phyloP scores from a whole-genome alignment of 2,888 invertebrate genomes.

The Oligia fasciuncula region DNA sequence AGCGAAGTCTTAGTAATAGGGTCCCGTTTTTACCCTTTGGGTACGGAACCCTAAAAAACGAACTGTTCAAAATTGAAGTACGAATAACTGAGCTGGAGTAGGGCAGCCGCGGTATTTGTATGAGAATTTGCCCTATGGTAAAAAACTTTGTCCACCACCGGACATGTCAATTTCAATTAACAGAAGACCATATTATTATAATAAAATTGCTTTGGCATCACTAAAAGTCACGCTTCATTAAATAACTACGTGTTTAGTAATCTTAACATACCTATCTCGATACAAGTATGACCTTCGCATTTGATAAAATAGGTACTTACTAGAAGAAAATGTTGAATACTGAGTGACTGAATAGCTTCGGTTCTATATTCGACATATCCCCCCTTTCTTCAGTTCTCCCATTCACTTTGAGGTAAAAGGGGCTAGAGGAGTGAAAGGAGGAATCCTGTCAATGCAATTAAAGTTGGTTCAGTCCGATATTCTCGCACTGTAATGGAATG shows the following conservation, averaged over 20 bases:
- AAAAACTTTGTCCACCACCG: slow-evolving; percentile 12
- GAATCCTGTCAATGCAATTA: slow-evolving; percentile 60
- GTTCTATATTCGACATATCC: background rate
- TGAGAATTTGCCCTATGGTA: background rate
- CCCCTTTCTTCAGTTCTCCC: background rate
- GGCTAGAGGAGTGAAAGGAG: slow-evolving; percentile 30
- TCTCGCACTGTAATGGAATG: slow-evolving; percentile 49
- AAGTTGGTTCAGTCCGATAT: slow-evolving; percentile 36
- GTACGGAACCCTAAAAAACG: too few species aligned
- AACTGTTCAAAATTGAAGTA: background rate
- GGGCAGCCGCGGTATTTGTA: background rate
- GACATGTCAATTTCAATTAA: slow-evolving; percentile 1
- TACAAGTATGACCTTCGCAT: slow-evolving; percentile 32
- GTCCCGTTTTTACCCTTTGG: too few species aligned
- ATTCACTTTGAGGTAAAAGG: slow-evolving; percentile 34
- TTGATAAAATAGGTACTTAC: slow-evolving; percentile 36
- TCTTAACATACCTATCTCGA: slow-evolving; percentile 8
- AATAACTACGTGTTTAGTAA: slow-evolving; percentile 44
- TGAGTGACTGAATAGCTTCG: background rate
- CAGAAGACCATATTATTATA: slow-evolving; percentile 13
- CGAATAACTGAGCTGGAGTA: background rate
- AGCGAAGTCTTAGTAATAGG: too few species aligned
- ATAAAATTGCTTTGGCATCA: slow-evolving; percentile 1
- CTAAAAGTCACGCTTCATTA: slow-evolving; percentile 26
- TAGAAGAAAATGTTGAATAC: slow-evolving; percentile 10